Percentiles rank a stretch among this genome's conserved stretches.
Evolutionary conservation across 2,797 vertebrate species (phyloP).

Genomic region (Cossypha polioptera): DNA sequence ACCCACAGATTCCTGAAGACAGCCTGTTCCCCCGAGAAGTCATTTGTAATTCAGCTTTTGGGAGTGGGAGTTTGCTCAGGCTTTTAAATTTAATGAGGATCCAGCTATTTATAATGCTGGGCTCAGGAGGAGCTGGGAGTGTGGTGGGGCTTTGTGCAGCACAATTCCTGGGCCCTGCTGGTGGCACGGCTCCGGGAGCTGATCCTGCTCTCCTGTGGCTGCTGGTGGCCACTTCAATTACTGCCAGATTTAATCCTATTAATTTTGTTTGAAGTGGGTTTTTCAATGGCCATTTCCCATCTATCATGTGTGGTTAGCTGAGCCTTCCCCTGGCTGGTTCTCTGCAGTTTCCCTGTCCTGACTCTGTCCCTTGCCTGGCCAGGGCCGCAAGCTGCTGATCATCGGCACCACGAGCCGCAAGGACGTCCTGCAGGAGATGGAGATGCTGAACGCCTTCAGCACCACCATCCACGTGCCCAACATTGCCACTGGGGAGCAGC

Average conservation of each 20-base stretch:
- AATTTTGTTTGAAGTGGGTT: background rate
- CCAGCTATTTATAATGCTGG: background rate
- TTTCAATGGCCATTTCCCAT: background rate
- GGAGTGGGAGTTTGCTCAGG: background rate
- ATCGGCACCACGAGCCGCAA: constrained; percentile 94
- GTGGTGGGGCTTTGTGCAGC: background rate
- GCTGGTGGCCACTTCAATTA: background rate
- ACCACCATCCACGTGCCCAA: constrained; percentile 92
- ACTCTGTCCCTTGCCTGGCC: background rate
- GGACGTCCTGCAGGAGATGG: constrained; percentile 95
- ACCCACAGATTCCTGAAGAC: background rate
- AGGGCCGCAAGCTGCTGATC: constrained; percentile 95
- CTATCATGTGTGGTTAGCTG: background rate
- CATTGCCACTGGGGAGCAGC: constrained; percentile 86
- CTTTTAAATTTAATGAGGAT: background rate
- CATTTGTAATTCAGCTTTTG: background rate
- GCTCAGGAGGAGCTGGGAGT: background rate
- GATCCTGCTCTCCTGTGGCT: background rate
- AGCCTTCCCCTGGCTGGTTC: background rate
- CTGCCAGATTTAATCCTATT: background rate
- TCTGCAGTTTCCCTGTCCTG: background rate
- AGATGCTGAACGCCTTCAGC: constrained; percentile 94
- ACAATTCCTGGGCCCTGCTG: background rate
- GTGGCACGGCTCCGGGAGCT: background rate
- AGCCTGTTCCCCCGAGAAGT: background rate